A percentile compares a stretch with the other conserved stretches of the same genome.
Evolutionary conservation across 1,140 invertebrate genomes (phyloP).

Genomic region (Caerostris extrusa): DNA sequence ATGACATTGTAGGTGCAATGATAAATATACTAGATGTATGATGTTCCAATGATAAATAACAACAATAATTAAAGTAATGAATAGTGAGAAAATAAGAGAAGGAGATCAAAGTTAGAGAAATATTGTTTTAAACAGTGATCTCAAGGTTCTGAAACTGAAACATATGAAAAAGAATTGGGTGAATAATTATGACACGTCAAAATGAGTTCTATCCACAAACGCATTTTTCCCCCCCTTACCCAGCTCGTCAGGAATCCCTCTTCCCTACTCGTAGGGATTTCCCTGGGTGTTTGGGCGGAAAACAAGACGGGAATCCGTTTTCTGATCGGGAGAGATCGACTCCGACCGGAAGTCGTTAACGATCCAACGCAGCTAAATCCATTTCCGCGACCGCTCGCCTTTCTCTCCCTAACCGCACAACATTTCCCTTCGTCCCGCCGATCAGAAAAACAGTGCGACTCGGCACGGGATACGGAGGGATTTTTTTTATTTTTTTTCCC

Average conservation of each 20-base stretch:
- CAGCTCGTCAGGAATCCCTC: not conserved
- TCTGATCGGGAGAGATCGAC: conserved; percentile 4
- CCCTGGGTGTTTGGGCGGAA: not conserved
- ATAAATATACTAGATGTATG: too few relatives aligned
- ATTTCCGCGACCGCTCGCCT: conserved; percentile 46
- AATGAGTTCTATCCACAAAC: too few relatives aligned
- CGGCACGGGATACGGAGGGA: not conserved
- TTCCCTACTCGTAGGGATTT: not conserved
- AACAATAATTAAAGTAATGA: too few relatives aligned
- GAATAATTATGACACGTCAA: too few relatives aligned
- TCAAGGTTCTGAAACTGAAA: too few relatives aligned
- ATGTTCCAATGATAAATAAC: too few relatives aligned
- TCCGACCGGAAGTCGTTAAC: conserved; percentile 71
- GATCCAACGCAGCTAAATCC: conserved; percentile 65
- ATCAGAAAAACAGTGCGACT: not conserved
- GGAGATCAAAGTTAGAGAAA: too few relatives aligned
- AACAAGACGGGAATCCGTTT: conserved; percentile 47
- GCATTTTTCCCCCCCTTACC: too few relatives aligned
- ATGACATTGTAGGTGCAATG: too few relatives aligned
- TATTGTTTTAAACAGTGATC: too few relatives aligned
- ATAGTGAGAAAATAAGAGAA: too few relatives aligned
- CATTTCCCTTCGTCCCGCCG: not conserved
- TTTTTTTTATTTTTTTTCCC: not conserved
- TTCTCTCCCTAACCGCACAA: not conserved
- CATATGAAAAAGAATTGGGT: too few relatives aligned